Evolutionary conservation across 35 echinoderm and acorn worm species (phyloP).

Genomic region (Eucidaris tribuloides): DNA sequence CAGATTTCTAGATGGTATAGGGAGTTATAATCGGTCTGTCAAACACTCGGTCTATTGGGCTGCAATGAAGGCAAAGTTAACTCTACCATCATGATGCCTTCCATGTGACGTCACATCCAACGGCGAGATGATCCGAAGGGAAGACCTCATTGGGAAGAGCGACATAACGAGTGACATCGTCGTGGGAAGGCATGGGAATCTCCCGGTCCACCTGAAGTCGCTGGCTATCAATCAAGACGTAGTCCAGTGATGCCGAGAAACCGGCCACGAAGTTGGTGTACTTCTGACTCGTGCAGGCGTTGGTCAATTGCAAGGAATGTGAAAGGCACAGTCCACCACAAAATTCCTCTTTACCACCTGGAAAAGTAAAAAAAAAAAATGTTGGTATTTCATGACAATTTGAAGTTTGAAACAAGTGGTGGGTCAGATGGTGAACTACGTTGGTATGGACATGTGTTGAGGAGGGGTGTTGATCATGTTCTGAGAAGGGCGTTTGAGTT

Average conservation of each 20-base stretch:
- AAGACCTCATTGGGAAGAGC: conserved; percentile 89
- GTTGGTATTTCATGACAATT: background rate
- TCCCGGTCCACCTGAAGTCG: conserved; percentile 36
- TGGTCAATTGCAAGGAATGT: conserved; percentile 48
- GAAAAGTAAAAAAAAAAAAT: background rate
- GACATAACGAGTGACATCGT: conserved; percentile 65
- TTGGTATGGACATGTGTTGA: background rate
- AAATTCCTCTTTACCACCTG: conserved; percentile 87
- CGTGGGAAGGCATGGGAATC: conserved; percentile 74
- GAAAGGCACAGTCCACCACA: conserved; percentile 60
- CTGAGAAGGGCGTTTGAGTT: too few species aligned
- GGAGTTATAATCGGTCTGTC: too few species aligned
- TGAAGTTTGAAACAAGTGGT: background rate
- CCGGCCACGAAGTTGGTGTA: conserved; percentile 85
- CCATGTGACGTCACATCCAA: conserved; percentile 89
- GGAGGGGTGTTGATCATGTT: too few species aligned
- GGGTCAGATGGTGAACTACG: background rate
- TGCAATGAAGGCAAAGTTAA: too few species aligned
- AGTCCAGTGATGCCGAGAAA: conserved; percentile 68
- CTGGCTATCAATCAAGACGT: conserved; percentile 50
- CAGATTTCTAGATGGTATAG: too few species aligned
- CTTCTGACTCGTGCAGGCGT: conserved; percentile 38
- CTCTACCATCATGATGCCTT: too few species aligned
- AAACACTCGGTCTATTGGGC: too few species aligned
- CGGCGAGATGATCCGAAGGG: conserved; percentile 77